Percentiles rank a stretch among this genome's conserved stretches.
Conservation (phyloP, 1,140 invertebrate species). For the Bombyx mandarina region DNA sequence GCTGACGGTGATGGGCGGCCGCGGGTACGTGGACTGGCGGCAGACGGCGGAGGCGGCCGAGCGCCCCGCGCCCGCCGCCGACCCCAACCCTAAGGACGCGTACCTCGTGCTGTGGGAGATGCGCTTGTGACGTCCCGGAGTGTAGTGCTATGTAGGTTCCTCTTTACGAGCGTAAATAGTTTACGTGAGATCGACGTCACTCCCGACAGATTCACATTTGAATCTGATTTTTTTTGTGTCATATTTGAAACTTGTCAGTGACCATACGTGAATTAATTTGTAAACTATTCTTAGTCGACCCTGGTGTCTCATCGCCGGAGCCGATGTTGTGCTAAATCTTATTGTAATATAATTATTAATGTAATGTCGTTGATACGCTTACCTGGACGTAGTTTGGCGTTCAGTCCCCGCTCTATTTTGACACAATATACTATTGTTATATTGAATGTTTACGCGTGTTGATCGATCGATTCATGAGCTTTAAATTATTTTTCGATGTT, state of each 20-base stretch:
- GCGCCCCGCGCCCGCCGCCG: slow-evolving; percentile 49
- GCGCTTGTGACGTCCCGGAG: slow-evolving; percentile 77
- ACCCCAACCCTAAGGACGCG: slow-evolving; percentile 76
- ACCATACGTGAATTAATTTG: slow-evolving; percentile 11
- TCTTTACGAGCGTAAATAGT: slow-evolving; percentile 1
- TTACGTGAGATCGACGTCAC: not conserved
- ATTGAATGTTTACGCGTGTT: slow-evolving; percentile 6
- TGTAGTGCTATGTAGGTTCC: not conserved
- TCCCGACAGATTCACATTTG: no score
- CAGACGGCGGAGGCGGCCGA: slow-evolving; percentile 74
- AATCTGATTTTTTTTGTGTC: slow-evolving; percentile 14
- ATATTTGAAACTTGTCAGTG: slow-evolving; percentile 17
- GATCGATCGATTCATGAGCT: slow-evolving; percentile 52
- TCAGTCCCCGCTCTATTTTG: no score
- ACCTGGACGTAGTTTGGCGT: no score
- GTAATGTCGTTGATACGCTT: no score
- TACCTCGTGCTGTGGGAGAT: slow-evolving; percentile 93
- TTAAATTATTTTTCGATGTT: slow-evolving; percentile 66
- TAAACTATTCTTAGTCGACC: no score
- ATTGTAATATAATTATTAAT: no score
- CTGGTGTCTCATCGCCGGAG: no score
- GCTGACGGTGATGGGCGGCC: slow-evolving; percentile 87
- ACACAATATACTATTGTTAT: no score
- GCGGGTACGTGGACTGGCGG: slow-evolving; percentile 88
- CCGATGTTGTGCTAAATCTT: no score